These are phyloP conservation scores for Phalloptychus januarius DNA, from an alignment of 2,797 vertebrate genomes.

Conservation along the genomic window DNA sequence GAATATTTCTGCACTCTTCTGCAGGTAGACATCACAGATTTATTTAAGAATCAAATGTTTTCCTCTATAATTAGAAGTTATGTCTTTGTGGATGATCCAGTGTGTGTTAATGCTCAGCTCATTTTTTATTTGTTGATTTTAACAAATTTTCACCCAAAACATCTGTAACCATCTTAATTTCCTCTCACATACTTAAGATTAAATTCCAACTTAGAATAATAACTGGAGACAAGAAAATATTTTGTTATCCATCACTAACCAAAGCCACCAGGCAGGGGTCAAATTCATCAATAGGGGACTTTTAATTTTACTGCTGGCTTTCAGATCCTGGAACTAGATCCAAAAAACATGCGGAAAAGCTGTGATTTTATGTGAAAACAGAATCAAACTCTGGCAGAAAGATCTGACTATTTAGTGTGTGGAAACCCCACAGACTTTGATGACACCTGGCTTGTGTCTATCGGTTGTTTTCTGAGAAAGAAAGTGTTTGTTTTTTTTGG, in stretches of 20 bases:
- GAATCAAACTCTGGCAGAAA: not conserved
- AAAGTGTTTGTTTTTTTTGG: slow-evolving; percentile 3
- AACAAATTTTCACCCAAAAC: not conserved
- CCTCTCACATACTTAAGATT: not conserved
- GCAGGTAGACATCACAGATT: not conserved
- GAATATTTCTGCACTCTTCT: not conserved
- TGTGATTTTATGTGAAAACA: slow-evolving; percentile 9
- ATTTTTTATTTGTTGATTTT: not conserved
- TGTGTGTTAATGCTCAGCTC: not conserved
- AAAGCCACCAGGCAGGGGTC: not conserved
- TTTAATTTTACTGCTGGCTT: slow-evolving; percentile 6
- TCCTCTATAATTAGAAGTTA: not conserved
- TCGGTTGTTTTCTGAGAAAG: slow-evolving; percentile 1
- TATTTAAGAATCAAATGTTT: not conserved
- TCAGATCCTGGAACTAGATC: slow-evolving; percentile 1
- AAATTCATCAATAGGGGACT: not conserved
- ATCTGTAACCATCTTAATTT: not conserved
- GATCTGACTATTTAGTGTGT: not conserved
- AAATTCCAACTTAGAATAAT: not conserved
- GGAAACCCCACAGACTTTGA: slow-evolving; percentile 2
- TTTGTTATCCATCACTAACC: not conserved
- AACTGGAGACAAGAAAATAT: not conserved
- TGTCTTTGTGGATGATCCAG: not conserved
- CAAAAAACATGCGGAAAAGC: slow-evolving; percentile 8
- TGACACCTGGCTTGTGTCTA: not conserved